Evolutionary conservation across 2,888 invertebrate species (phyloP).

Genomic region (Antitype chi): DNA sequence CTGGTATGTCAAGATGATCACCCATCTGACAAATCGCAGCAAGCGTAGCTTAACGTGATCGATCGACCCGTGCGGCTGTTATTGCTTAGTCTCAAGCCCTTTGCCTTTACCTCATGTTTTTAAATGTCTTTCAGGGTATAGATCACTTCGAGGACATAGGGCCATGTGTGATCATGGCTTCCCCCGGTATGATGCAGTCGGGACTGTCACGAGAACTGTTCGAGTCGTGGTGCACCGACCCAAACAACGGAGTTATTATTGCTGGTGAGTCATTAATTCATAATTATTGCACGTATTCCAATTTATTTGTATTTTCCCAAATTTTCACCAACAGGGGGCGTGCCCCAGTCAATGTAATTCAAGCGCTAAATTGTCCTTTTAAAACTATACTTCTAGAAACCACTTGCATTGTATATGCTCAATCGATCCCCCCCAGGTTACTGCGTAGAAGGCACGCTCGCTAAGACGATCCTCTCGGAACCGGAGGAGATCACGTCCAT

Average conservation of each 20-base stretch:
- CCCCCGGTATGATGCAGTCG: constrained; percentile 99
- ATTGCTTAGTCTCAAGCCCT: too few relatives aligned
- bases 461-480: constrained; percentile 98
- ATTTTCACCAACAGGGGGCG: too few relatives aligned
- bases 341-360: neutral
- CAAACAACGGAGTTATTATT: constrained; percentile 99
- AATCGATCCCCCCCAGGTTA: constrained; percentile 90
- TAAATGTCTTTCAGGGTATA: constrained; percentile 93
- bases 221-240: constrained; percentile 99
- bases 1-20: too few relatives aligned
- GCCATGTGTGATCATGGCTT: constrained; percentile 99
- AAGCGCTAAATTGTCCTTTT: neutral
- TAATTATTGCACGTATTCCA: too few relatives aligned
- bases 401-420: neutral
- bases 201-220: constrained; percentile 99
- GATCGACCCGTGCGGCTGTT: too few relatives aligned
- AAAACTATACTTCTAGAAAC: neutral
- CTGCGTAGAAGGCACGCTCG: constrained; percentile 97
- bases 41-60: too few relatives aligned
- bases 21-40: too few relatives aligned
- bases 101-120: neutral
- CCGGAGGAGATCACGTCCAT: constrained; percentile 99
- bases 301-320: neutral
- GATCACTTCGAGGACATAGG: constrained; percentile 99
- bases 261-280: constrained; percentile 94